Evolutionary conservation across 2,888 invertebrate species (phyloP).

Genomic region (Petrolisthes cinctipes): DNA sequence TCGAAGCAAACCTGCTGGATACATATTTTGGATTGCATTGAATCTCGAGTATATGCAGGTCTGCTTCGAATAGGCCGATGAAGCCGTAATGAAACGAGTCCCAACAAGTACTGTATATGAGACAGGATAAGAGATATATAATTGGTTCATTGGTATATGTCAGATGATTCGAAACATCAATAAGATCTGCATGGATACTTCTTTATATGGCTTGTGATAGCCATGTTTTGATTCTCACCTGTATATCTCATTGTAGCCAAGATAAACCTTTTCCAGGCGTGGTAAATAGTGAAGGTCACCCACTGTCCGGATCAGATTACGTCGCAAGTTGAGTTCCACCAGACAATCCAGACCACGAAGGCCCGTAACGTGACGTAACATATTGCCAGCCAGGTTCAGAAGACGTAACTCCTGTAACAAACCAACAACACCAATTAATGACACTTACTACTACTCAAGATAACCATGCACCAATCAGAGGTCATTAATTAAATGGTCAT

Average conservation of each 20-base stretch:
- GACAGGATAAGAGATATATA: too few species aligned
- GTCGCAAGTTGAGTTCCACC: conserved; percentile 87
- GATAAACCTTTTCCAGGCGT: conserved; percentile 82
- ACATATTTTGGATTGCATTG: too few species aligned
- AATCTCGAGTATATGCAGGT: too few species aligned
- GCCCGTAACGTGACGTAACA: conserved; percentile 81
- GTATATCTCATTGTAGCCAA: conserved; percentile 84
- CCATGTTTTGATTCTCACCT: conserved; percentile 70
- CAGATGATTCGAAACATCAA: too few species aligned
- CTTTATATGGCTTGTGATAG: neutral
- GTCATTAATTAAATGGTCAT: too few species aligned
- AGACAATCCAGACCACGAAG: conserved; percentile 83
- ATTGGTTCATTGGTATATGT: too few species aligned
- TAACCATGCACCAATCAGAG: too few species aligned
- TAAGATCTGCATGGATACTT: neutral
- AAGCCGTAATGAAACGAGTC: too few species aligned
- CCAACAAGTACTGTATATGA: too few species aligned
- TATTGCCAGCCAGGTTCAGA: conserved; percentile 92
- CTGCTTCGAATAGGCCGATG: too few species aligned
- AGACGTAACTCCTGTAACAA: conserved; percentile 83
- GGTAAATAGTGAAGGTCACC: conserved; percentile 84
- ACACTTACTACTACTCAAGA: too few species aligned
- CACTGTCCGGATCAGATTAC: conserved; percentile 84
- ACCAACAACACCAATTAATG: neutral
- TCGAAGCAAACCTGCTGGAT: too few species aligned